Conservation (phyloP, 1,140 invertebrate species). For the Amphibalanus amphitrite region DNA sequence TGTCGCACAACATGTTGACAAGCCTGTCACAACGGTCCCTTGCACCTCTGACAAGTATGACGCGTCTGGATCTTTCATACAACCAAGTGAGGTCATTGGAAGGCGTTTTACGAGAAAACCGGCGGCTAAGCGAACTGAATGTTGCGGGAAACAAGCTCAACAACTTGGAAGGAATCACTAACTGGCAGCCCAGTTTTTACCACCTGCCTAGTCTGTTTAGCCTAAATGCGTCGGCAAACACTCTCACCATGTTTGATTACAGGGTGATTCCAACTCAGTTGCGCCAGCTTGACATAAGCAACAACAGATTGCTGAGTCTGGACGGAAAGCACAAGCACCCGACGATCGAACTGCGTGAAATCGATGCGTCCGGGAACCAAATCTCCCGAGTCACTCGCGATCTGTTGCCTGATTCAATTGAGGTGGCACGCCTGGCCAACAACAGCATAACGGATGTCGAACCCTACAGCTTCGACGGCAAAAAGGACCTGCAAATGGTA, state of each 20-base stretch:
- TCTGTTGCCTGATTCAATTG: slow-evolving; percentile 72
- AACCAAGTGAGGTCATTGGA: slow-evolving; percentile 76
- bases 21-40: slow-evolving; percentile 51
- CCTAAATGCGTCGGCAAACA: slow-evolving; percentile 81
- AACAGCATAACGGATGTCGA: slow-evolving; percentile 61
- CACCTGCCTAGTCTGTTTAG: too few relatives aligned
- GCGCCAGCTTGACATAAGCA: slow-evolving; percentile 76
- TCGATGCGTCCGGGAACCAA: slow-evolving; percentile 18
- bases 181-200: slow-evolving; percentile 65
- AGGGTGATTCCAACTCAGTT: slow-evolving; percentile 71
- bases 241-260: slow-evolving; percentile 74
- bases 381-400: slow-evolving; percentile 65
- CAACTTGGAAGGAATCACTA: slow-evolving; percentile 65
- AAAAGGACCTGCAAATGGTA: slow-evolving; percentile 61
- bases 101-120: slow-evolving; percentile 65
- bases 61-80: slow-evolving; percentile 66
- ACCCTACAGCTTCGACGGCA: slow-evolving; percentile 68
- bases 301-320: slow-evolving; percentile 39
- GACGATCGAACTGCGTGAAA: slow-evolving; percentile 14
- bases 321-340: slow-evolving; percentile 16
- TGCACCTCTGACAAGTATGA: slow-evolving; percentile 50
- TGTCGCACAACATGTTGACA: slow-evolving; percentile 51
- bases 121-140: slow-evolving; percentile 65
- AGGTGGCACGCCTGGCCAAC: slow-evolving; percentile 73
- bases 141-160: slow-evolving; percentile 72